Conservation (phyloP, 2,113 vertebrate species). For the Danio rerio region DNA sequence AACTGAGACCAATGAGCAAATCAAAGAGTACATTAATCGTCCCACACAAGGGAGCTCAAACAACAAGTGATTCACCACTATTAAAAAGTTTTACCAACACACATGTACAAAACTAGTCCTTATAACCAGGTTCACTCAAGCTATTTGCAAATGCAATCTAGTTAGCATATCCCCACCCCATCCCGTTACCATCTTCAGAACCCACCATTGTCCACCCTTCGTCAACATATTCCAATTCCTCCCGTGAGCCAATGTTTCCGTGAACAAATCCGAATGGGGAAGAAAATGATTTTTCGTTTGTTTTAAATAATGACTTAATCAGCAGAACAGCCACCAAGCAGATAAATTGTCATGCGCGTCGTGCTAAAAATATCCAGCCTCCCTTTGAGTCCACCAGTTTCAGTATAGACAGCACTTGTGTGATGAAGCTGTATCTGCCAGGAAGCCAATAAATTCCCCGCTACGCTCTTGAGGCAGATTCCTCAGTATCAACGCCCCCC, state of each 20-base stretch:
- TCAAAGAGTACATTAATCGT: slow-evolving; percentile 72
- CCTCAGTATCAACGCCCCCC: slow-evolving; percentile 81
- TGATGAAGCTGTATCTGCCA: slow-evolving; percentile 92
- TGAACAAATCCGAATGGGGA: slow-evolving; percentile 87
- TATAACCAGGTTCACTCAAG: slow-evolving; percentile 81
- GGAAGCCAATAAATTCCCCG: slow-evolving; percentile 73
- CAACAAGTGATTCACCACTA: slow-evolving; percentile 82
- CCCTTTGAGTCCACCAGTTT: slow-evolving; percentile 86
- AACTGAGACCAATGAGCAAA: slow-evolving; percentile 78
- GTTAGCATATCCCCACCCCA: slow-evolving; percentile 72
- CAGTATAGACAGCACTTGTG: slow-evolving; percentile 94
- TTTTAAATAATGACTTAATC: slow-evolving; percentile 90
- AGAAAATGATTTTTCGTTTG: slow-evolving; percentile 82
- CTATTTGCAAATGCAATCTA: slow-evolving; percentile 83
- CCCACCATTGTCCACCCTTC: slow-evolving; percentile 52
- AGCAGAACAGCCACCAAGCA: slow-evolving; percentile 99
- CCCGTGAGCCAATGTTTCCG: slow-evolving; percentile 84
- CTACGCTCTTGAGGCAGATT: slow-evolving; percentile 84
- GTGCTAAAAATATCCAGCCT: slow-evolving; percentile 98
- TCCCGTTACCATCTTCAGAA: slow-evolving; percentile 42
- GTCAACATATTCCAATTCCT: slow-evolving; percentile 73
- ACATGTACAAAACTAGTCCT: slow-evolving; percentile 87
- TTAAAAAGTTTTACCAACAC: slow-evolving; percentile 85
- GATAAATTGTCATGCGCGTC: slow-evolving; percentile 99
- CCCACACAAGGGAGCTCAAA: slow-evolving; percentile 77